phyloP scores from a whole-genome alignment of 1,140 invertebrate species.

The Pristionchus pacificus region DNA sequence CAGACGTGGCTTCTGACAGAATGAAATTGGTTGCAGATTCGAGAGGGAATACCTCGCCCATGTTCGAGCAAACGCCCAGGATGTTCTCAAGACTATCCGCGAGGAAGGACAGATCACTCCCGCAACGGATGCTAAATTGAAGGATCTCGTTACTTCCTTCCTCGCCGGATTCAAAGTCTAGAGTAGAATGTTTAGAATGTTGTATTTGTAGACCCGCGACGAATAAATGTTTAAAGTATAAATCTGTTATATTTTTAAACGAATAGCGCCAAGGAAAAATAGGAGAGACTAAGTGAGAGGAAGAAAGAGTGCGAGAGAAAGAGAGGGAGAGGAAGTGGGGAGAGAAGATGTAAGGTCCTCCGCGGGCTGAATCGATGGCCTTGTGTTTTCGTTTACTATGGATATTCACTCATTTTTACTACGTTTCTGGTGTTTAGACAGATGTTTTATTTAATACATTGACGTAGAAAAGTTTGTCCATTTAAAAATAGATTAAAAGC shows the following conservation, averaged over 20 bases:
- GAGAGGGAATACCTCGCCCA: constrained; percentile 70
- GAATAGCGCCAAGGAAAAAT: too few relatives aligned
- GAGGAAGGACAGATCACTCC: constrained; percentile 90
- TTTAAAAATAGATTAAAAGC: too few relatives aligned
- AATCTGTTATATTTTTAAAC: too few relatives aligned
- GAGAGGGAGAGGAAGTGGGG: background rate
- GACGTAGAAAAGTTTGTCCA: too few relatives aligned
- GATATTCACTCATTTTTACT: too few relatives aligned
- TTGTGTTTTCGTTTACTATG: too few relatives aligned
- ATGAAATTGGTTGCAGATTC: constrained; percentile 63
- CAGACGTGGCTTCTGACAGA: background rate
- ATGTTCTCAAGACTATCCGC: constrained; percentile 80
- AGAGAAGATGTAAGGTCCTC: background rate
- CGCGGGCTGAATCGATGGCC: background rate
- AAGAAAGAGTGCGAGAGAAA: background rate
- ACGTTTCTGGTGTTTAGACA: too few relatives aligned
- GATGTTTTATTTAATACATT: too few relatives aligned
- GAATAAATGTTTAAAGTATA: constrained; percentile 3
- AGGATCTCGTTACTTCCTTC: constrained; percentile 88
- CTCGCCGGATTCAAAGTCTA: constrained; percentile 70
- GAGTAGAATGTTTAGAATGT: constrained; percentile 15
- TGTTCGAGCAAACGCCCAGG: constrained; percentile 72
- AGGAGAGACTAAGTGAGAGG: too few relatives aligned
- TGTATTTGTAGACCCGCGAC: constrained; percentile 13
- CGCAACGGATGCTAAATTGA: constrained; percentile 83